Base-by-base conservation (phyloP, 2,113 vertebrate species). In the Sialia sialis region DNA sequence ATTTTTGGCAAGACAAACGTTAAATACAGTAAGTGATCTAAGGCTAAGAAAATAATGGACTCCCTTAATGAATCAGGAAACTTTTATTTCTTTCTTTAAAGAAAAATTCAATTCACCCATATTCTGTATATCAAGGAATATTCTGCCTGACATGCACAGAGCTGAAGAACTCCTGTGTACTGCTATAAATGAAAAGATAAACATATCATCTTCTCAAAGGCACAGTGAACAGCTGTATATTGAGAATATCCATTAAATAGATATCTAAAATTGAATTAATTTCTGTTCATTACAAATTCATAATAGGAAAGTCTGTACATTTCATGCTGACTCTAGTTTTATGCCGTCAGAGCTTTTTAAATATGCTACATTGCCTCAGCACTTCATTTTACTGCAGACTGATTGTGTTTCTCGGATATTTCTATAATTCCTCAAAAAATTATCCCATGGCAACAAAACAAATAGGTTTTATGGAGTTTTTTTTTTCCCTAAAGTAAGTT, bases 261-360 rank as follows among this genome's bases (percentile, higher is more conserved):
- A 52, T 89, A 94, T 77, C 64, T 91, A 82, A 59, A 76, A 51
- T 19, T 75, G 68, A 85, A 92, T 87, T 84, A 68, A 62, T 58
- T 86, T 95, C 59, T 76, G 59, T 66, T 97, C 72, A 73, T 93
- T 94, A 93, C 83, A 90, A 93, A 75, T 92, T 95, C 60, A 75
- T 73, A 90, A 89, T 59, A 77, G 17, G 4, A 13, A n/a, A 59
- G 58, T 70, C 38, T 77, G 27, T 76, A n/a, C 46, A 64, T 94
- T 89, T 70, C 63, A 38, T 58, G 44, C 66, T 94, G 89, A 90
- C 52, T 91, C 77, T 7, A 43, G 60, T 58, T 95, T 85, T 94
- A 72, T 74, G 58, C 59, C 92, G 78, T 91, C 73, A 90, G 68
- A 75, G 63, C 17, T 69, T 90, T 96, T 93, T 48, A 78, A 86